Base-by-base conservation (phyloP, 92 coral and sea anemone species). In the Epizoanthus rinbou region DNA sequence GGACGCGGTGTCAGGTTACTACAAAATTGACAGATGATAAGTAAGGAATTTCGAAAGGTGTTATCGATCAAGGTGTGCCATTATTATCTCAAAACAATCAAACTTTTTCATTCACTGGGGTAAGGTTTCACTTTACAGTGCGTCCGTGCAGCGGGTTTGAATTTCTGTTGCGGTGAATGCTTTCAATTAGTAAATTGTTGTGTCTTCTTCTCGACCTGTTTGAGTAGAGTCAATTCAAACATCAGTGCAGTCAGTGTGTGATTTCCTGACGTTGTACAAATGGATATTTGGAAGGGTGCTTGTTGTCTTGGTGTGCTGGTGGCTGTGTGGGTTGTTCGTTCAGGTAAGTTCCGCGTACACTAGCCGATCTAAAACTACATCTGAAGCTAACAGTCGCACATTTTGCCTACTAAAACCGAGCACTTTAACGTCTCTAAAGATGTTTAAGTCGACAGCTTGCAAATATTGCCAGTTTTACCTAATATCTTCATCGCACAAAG, bases 1-100 rank as follows among this genome's bases (percentile, higher is more conserved):
- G 45, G 28, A n/a, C 28, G 33, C 54, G 76, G 57, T 71, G n/a
- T 71, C 76, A 71, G 19, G 58, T 71, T 71, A 71, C 76, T 18
- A n/a, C 54, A 71, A 39, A 71, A 71, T 71, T 71, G 76, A 71
- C 76, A 71, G 57, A 24, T 71, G 76, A 71, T 45, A 71, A 41
- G 16, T n/a, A 71, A 71, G 76, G 76, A 71, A 71, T 71, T 22
- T 41, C n/a, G 1, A 47, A 43, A 39, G 25, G 54, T 70, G 75
- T 70, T 70, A 16, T 70, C n/a, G 28, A 67, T 67, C 45, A 47
- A 71, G 76, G 76, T 39, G 76, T 71, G 76, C 19, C 76, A 71
- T 45, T 71, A 67, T 71, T 56, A 71, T 24, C 76, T 43, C 76
- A 71, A 71, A 69, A 71, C 19, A 41, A 25, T n/a, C 76, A 71